Conservation (phyloP, 2,888 invertebrate genomes). For the Malacosoma neustria region DNA sequence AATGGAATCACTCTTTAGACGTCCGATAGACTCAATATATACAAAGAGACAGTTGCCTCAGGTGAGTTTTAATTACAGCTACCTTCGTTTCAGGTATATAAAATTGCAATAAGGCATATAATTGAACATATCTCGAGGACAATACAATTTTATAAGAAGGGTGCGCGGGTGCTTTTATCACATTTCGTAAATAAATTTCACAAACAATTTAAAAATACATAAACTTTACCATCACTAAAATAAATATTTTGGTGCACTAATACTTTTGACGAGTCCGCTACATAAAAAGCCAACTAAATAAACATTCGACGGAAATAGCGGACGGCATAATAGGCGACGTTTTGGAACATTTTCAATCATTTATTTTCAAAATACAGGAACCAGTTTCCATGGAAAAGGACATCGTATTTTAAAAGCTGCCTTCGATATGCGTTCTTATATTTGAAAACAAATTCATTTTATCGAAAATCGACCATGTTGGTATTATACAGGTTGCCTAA, state of each 20-base stretch:
- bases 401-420: no score
- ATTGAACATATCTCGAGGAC: no score
- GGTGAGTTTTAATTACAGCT: slow-evolving; percentile 11
- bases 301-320: slow-evolving; percentile 20
- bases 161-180: slow-evolving; percentile 23
- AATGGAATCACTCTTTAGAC: slow-evolving; percentile 71
- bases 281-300: slow-evolving; percentile 24
- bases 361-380: no score
- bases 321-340: slow-evolving; percentile 19
- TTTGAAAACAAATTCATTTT: no score
- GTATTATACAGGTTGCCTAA: no score
- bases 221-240: slow-evolving; percentile 38
- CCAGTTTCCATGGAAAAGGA: no score
- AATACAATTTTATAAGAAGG: no score
- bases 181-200: slow-evolving; percentile 30
- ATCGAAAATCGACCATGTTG: no score
- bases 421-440: no score
- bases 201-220: slow-evolving; percentile 27
- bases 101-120: no score
- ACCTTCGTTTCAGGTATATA: not conserved
- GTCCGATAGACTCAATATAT: slow-evolving; percentile 59
- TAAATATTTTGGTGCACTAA: slow-evolving; percentile 64
- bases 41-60: slow-evolving; percentile 32
- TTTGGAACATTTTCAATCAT: no score
- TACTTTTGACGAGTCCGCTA: slow-evolving; percentile 54